Percentiles rank a stretch among this genome's conserved stretches.
Conservation (phyloP, 53 echinoderm and acorn worm genomes). For the Apostichopus leukothele region DNA sequence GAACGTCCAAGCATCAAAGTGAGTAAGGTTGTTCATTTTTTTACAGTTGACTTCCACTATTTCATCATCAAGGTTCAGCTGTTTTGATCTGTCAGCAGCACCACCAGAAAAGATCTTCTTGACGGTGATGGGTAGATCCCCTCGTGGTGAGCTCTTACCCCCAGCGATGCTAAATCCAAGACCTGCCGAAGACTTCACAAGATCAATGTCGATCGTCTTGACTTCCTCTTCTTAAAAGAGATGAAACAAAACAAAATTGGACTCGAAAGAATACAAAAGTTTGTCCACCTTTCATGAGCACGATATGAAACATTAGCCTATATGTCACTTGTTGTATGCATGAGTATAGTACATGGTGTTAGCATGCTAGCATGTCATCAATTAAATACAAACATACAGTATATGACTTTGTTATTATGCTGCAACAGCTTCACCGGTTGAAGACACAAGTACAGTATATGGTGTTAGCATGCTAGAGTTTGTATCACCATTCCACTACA, state of each 20-base stretch:
- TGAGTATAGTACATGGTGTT: too few relatives aligned
- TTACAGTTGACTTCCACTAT: constrained; percentile 81
- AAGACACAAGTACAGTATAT: too few relatives aligned
- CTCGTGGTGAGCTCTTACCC: constrained; percentile 81
- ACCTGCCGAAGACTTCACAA: constrained; percentile 87
- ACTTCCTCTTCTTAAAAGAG: constrained; percentile 63
- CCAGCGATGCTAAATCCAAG: constrained; percentile 97
- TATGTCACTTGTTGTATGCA: too few relatives aligned
- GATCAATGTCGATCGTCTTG: constrained; percentile 67
- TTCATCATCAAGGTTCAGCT: constrained; percentile 80
- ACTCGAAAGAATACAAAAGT: too few relatives aligned
- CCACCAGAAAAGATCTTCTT: constrained; percentile 98
- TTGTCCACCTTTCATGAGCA: too few relatives aligned
- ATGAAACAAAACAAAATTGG: neutral
- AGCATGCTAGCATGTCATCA: too few relatives aligned
- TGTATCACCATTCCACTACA: too few relatives aligned
- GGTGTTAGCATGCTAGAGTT: too few relatives aligned
- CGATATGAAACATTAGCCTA: too few relatives aligned
- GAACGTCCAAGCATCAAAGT: constrained; percentile 99
- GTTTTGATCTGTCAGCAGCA: constrained; percentile 77
- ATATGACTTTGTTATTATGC: too few relatives aligned
- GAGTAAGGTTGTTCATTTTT: constrained; percentile 66
- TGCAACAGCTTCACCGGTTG: too few relatives aligned
- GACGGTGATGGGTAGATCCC: constrained; percentile 88
- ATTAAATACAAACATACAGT: too few relatives aligned